Percentiles rank a stretch among this genome's conserved stretches.
These are phyloP conservation scores for Notamacropus eugenii DNA, from an alignment of 2,797 vertebrate species.

Conservation along the genomic window DNA sequence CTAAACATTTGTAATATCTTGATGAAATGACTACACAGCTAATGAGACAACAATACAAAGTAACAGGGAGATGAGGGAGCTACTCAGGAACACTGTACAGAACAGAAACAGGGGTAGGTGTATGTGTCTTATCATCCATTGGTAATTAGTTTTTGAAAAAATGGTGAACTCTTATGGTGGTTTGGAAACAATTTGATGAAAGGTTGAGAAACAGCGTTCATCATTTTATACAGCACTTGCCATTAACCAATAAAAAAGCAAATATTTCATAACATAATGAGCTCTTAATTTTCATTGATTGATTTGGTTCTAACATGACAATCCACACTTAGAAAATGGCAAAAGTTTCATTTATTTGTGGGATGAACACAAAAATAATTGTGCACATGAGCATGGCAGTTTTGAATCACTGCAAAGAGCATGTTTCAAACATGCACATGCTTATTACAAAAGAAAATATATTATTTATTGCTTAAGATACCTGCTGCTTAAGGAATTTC, in stretches of 20 bases:
- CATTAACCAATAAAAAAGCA: not conserved
- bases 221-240: not conserved
- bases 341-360: not conserved
- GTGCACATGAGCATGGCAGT: not conserved
- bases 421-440: not conserved
- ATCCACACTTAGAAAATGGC: not conserved
- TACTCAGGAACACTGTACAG: not conserved
- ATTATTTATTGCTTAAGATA: not conserved
- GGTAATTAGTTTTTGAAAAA: not conserved
- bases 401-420: not conserved
- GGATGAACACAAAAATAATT: not conserved
- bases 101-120: not conserved
- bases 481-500: not conserved
- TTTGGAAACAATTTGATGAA: slow-evolving; percentile 4
- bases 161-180: not conserved
- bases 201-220: not conserved
- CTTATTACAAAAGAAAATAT: not conserved
- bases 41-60: not conserved
- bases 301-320: not conserved
- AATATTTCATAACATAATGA: not conserved
- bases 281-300: not conserved
- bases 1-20: not conserved
- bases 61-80: not conserved
- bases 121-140: not conserved
- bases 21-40: not conserved